These are phyloP conservation scores for Gymnothorax reevesii DNA, from an alignment of 2,797 vertebrate species.

Conservation along the genomic window DNA sequence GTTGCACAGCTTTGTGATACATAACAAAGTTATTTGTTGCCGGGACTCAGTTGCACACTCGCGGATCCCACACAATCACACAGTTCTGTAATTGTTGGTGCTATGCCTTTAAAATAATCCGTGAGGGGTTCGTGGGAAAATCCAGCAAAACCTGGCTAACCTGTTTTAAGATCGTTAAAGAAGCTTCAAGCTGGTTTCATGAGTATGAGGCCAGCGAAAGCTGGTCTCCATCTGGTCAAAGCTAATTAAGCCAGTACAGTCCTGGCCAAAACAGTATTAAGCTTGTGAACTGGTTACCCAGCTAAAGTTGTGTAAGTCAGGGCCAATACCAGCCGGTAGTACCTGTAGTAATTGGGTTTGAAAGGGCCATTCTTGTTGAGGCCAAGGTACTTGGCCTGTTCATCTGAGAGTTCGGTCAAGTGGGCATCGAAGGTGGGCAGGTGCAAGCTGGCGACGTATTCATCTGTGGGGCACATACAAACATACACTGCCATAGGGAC, in stretches of 20 bases:
- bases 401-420: constrained; percentile 82
- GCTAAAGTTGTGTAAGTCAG: no score
- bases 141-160: neutral
- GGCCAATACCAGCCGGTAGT: no score
- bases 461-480: constrained; percentile 70
- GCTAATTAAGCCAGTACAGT: no score
- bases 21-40: constrained; percentile 2
- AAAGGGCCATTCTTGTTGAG: constrained; percentile 88
- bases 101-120: constrained; percentile 51
- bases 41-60: neutral
- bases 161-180: no score
- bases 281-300: no score
- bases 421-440: constrained; percentile 90
- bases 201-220: no score
- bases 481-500: neutral
- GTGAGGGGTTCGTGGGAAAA: neutral
- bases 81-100: constrained; percentile 76
- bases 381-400: constrained; percentile 87
- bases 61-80: neutral
- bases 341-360: constrained; percentile 89
- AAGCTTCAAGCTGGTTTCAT: no score
- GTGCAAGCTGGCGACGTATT: constrained; percentile 95
- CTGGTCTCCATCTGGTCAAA: no score
- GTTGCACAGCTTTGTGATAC: neutral
- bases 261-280: no score